Conservation (phyloP, 2,888 invertebrate genomes). For the Ornithoptera alexandrae region DNA sequence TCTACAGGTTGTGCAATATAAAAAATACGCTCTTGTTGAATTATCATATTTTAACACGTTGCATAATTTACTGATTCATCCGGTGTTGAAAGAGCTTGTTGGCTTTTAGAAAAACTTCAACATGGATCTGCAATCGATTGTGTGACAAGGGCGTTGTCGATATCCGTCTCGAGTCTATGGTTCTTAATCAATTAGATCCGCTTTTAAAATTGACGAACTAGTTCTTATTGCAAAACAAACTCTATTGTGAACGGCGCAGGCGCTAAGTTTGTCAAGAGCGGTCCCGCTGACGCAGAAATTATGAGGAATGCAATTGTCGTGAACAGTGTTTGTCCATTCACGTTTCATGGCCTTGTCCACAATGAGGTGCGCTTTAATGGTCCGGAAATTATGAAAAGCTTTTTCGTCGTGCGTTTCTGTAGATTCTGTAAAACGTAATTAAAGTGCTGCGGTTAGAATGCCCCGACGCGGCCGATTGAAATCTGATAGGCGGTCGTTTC, state of each 20-base stretch:
- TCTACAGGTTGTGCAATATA: neutral
- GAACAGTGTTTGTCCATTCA: conserved; percentile 57
- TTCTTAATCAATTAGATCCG: conserved; percentile 70
- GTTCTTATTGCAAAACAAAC: conserved; percentile 47
- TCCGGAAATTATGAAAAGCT: conserved; percentile 68
- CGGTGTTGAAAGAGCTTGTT: conserved; percentile 7
- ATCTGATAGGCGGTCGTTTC: conserved; percentile 52
- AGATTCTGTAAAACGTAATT: conserved; percentile 50
- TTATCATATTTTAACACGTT: neutral
- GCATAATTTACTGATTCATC: conserved; percentile 1
- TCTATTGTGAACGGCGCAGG: conserved; percentile 53
- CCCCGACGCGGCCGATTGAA: conserved; percentile 36
- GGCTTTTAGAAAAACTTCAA: conserved; percentile 20
- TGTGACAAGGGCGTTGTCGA: conserved; percentile 63
- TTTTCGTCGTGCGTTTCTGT: conserved; percentile 52
- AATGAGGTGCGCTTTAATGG: conserved; percentile 63
- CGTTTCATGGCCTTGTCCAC: conserved; percentile 62
- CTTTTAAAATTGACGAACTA: conserved; percentile 65
- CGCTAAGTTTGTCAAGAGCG: conserved; percentile 53
- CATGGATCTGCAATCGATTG: conserved; percentile 22
- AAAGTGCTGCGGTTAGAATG: conserved; percentile 50
- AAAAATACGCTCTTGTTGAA: neutral
- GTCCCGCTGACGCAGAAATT: conserved; percentile 45
- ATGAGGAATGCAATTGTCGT: conserved; percentile 70
- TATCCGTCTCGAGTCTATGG: conserved; percentile 60